Evolutionary conservation across 2,113 vertebrate species (phyloP).

Genomic region (Dromaius novaehollandiae): DNA sequence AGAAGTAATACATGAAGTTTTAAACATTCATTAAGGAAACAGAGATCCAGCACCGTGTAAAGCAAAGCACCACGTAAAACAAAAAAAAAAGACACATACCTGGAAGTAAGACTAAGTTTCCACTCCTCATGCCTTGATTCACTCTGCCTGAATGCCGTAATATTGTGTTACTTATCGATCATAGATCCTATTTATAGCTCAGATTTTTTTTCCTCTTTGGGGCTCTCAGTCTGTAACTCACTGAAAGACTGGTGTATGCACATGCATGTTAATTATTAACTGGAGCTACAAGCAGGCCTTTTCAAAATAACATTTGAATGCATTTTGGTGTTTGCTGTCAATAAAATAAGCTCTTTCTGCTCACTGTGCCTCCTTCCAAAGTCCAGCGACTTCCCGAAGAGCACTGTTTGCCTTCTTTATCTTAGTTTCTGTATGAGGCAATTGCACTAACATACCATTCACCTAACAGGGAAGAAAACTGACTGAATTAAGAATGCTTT

Average conservation of each 20-base stretch:
- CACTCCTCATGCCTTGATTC: neutral
- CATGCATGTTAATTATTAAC: constrained; percentile 33
- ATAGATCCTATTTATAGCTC: neutral
- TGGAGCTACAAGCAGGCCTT: neutral
- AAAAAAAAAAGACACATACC: neutral
- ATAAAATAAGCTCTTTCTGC: neutral
- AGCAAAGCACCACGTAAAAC: neutral
- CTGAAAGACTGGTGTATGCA: neutral
- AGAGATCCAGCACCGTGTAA: neutral
- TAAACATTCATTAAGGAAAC: neutral
- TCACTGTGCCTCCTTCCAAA: constrained; percentile 15
- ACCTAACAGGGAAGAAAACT: neutral
- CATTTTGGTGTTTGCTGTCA: neutral
- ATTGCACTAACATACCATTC: neutral
- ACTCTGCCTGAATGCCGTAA: neutral
- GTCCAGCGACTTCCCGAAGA: neutral
- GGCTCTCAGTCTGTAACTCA: neutral
- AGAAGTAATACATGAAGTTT: neutral
- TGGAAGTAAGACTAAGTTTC: constrained; percentile 5
- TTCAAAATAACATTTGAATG: neutral
- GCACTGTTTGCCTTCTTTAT: neutral
- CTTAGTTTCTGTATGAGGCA: neutral
- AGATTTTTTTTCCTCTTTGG: neutral
- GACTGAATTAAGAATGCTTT: neutral
- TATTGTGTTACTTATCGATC: rapidly evolving